A percentile compares a stretch with the other conserved stretches of the same genome.
Conservation (phyloP, 2,888 invertebrate genomes). For the Laspeyria flexula region DNA sequence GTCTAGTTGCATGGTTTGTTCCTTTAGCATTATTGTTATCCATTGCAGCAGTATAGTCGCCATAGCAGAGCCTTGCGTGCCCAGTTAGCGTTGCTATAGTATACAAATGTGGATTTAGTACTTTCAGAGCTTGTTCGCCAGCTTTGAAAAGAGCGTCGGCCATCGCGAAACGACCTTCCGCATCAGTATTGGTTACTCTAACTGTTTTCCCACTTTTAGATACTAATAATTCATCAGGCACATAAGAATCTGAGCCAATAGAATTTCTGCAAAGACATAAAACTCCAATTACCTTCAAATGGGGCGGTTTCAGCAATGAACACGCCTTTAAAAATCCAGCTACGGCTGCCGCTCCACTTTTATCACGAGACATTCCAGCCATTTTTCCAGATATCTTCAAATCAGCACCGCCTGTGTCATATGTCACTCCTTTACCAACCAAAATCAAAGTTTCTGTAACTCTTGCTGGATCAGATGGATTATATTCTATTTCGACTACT, state of each 20-base stretch:
- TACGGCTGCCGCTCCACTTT: constrained; percentile 95
- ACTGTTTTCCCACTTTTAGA: constrained; percentile 92
- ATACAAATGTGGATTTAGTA: constrained; percentile 93
- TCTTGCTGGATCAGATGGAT: constrained; percentile 74
- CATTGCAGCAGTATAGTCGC: constrained; percentile 89
- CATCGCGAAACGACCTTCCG: constrained; percentile 96
- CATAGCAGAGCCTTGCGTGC: constrained; percentile 89
- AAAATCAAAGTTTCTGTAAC: constrained; percentile 90
- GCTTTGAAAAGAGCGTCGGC: constrained; percentile 89
- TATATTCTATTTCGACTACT: constrained; percentile 87
- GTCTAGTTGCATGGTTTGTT: constrained; percentile 83
- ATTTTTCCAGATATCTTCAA: constrained; percentile 90
- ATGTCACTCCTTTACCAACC: constrained; percentile 96
- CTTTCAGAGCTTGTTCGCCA: constrained; percentile 84
- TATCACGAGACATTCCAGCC: constrained; percentile 95
- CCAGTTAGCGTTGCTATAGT: constrained; percentile 95
- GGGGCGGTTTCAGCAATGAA: constrained; percentile 89
- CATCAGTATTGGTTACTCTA: constrained; percentile 95
- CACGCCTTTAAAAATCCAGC: constrained; percentile 95
- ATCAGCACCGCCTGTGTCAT: constrained; percentile 92
- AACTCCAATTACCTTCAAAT: constrained; percentile 91
- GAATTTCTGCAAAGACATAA: constrained; percentile 95
- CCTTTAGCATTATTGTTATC: constrained; percentile 90
- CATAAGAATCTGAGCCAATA: constrained; percentile 93
- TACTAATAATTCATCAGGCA: constrained; percentile 93